phyloP scores from a whole-genome alignment of 1,140 invertebrate genomes.

The Olivierus martensii region DNA sequence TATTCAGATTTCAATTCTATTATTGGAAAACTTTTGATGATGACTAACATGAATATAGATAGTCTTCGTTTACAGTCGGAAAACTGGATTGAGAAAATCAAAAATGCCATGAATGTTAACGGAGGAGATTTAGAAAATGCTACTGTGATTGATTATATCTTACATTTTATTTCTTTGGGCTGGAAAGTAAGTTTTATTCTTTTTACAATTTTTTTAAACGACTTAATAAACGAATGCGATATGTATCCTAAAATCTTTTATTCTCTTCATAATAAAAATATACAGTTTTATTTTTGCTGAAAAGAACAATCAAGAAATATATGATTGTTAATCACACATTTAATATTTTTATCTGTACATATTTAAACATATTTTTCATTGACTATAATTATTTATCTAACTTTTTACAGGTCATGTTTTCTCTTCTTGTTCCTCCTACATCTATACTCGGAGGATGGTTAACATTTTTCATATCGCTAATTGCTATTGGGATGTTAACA shows the following conservation, averaged over 20 bases:
- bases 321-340: too few species aligned
- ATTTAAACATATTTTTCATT: too few species aligned
- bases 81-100: conserved; percentile 43
- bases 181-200: conserved; percentile 29
- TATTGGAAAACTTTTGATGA: conserved; percentile 38
- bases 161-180: conserved; percentile 33
- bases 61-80: conserved; percentile 38
- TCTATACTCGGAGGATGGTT: conserved; percentile 44
- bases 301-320: too few species aligned
- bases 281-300: too few species aligned
- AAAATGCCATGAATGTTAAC: conserved; percentile 47
- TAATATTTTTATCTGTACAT: too few species aligned
- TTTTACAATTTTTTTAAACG: too few species aligned
- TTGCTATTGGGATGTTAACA: conserved; percentile 43
- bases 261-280: too few species aligned
- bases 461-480: conserved; percentile 42
- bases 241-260: too few species aligned
- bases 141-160: conserved; percentile 36
- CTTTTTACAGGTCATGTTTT: conserved; percentile 40
- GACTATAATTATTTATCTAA: too few species aligned
- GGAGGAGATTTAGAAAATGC: conserved; percentile 47
- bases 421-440: conserved; percentile 43
- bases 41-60: conserved; percentile 44
- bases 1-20: conserved; percentile 43
- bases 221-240: too few species aligned